Evolutionary conservation across 2,113 vertebrate genomes (phyloP).

Genomic region (Ictidomys tridecemlineatus): DNA sequence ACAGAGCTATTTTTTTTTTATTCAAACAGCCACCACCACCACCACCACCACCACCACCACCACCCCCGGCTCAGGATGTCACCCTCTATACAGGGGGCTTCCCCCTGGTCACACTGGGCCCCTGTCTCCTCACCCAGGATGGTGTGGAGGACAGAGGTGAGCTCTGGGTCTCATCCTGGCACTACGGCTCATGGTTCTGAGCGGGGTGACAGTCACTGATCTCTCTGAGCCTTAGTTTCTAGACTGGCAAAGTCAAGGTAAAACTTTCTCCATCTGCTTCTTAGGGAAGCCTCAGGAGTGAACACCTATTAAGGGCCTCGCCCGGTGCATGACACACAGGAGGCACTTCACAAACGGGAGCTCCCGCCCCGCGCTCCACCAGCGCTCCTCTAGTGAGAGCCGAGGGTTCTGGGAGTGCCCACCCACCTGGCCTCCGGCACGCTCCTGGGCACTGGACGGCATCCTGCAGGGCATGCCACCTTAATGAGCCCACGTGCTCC

Average conservation of each 20-base stretch:
- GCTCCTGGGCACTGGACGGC: too few relatives aligned
- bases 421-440: neutral
- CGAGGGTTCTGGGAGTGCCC: too few relatives aligned
- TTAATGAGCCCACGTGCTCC: neutral
- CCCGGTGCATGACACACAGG: too few relatives aligned
- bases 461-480: neutral
- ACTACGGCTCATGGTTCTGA: neutral
- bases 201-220: neutral
- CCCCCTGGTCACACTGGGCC: neutral
- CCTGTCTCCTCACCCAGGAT: rapidly evolving
- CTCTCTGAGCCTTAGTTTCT: neutral
- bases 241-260: neutral
- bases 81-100: neutral
- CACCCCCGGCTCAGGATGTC: neutral
- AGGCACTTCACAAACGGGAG: too few relatives aligned
- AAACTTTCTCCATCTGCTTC: neutral
- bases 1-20: neutral
- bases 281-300: neutral
- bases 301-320: neutral
- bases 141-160: neutral
- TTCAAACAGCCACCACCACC: neutral
- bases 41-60: too few relatives aligned
- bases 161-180: neutral
- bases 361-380: too few relatives aligned
- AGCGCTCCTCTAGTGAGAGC: too few relatives aligned